Evolutionary conservation across 2,113 vertebrate species (phyloP).

Genomic region (Aphelocoma coerulescens): DNA sequence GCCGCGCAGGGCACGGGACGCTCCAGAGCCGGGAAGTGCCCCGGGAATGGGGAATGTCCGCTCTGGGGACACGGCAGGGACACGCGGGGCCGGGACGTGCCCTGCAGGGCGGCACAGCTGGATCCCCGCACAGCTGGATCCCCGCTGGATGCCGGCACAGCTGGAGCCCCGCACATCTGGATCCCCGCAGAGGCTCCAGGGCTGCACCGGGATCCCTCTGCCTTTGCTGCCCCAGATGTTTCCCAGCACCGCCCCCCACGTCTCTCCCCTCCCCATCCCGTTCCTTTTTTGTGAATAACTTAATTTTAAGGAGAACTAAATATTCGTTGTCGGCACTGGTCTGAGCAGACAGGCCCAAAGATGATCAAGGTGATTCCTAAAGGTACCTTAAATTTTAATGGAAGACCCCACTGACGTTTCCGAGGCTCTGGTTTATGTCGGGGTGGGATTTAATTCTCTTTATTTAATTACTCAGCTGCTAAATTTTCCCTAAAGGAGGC

Average conservation of each 20-base stretch:
- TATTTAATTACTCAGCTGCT: neutral
- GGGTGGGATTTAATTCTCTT: neutral
- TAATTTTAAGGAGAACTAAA: neutral
- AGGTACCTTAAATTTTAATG: too few relatives aligned
- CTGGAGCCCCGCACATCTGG: neutral
- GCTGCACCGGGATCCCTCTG: neutral
- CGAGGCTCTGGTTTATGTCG: neutral
- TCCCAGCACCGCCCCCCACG: fast-evolving
- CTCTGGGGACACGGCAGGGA: neutral
- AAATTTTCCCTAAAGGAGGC: neutral
- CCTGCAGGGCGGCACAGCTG: neutral
- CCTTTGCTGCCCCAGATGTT: neutral
- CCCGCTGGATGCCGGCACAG: neutral
- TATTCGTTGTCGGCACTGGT: neutral
- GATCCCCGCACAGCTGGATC: neutral
- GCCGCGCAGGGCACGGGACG: neutral
- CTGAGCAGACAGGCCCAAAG: neutral
- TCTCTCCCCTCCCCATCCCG: too few relatives aligned
- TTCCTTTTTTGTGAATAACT: neutral
- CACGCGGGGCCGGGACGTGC: fast-evolving
- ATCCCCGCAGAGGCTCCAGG: neutral
- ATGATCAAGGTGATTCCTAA: fast-evolving
- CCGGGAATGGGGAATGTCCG: neutral
- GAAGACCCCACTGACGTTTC: neutral
- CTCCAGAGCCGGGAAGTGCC: fast-evolving